Base-by-base conservation (phyloP, 2,113 vertebrate genomes). In the Ictalurus furcatus region DNA sequence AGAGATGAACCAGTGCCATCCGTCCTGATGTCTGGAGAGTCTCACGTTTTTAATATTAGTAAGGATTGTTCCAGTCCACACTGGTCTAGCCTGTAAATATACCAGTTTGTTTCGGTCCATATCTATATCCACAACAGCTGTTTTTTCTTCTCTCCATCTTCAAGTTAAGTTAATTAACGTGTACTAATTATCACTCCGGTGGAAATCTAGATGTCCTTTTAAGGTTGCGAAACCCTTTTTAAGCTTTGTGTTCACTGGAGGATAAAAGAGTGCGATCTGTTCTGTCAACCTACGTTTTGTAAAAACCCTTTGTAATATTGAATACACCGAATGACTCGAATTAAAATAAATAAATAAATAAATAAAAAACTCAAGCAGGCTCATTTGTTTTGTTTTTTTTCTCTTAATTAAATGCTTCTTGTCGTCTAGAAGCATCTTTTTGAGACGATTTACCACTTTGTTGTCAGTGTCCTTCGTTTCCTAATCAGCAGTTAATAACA, bases 401-500 rank as follows among this genome's bases (percentile, higher is more conserved):
- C 0, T n/a, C 6, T 44, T 3, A 28, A 63, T 63, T 2, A 23
- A 83, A 58, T 19, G 12, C 7, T 65, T 84, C 28, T 61, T 84
- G 58, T 6, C 14, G 12, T 48, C 13, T 67, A 52, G 52, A 69
- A 28, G 28, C 40, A 19, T n/a, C 6, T 63, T 87, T 56, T 59
- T 19, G 13, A 87, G 25, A n/a, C n/a, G 37, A 87, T 78, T 78
- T 58, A 58, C 40, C 28, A 63, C 8, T 71, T 54, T 19, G 28
- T 71, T 13, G 2, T 85, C 44, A 80, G 37, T 87, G 54, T 34
- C 80, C 56, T 52, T 89, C 25, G 8, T 83, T 40, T 67, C 61
- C 34, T 85, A 84, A 86, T 69, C 67, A 71, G 52, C 61, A 84
- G 86, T 87, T 87, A 87, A 89, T 91, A 40, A 59, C 61, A 73